Base-by-base conservation (phyloP, 1,140 invertebrate species). In the Eupristina koningsbergeri region DNA sequence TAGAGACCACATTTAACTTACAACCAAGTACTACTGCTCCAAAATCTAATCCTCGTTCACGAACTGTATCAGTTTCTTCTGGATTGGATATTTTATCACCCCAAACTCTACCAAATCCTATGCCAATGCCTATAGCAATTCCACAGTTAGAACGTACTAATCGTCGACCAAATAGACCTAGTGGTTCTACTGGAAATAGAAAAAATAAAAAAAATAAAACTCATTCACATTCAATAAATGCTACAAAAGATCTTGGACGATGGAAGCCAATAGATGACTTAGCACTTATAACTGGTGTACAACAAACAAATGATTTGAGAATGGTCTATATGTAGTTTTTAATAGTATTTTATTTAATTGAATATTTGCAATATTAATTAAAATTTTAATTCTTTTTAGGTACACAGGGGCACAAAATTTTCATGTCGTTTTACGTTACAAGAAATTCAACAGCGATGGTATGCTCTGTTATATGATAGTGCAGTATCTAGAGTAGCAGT, bases 261-360 rank as follows among this genome's bases (percentile, higher is more conserved):
- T 99, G 98, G 98, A 99, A 99, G 91, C 97, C 98, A 26, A 96
- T 97, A 47, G 99, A 99, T 94, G 99, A 99, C 93, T 93, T 99
- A 13, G 96, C 97, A 5, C 93, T 99, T 1, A 98, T 99, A 84
- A 96, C 97, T 87, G 97, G 97, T 85, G 97, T 99, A 17, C 96
- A 98, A 89, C 98, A 99, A 92, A 96, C 97, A 91, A 93, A 90
- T 86, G 89, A 91, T 79, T 88, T 93, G 67, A 89, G 90, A 88
- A 93, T 93, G 92, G 92, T 92, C 29, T 80, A 26, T 75, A 58
- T 41, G 80, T 87, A 87, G 41, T 39, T 58, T 80, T 36, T 36
- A 26, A 58, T 31, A 58, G 39, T 69, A 73, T 45, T 45, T 45
- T 45, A 69, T 79, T 26, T 61, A 81, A 53, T 67, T 9, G 9